Conservation (phyloP, 2,888 invertebrate species). For the Eupithecia abbreviata region DNA sequence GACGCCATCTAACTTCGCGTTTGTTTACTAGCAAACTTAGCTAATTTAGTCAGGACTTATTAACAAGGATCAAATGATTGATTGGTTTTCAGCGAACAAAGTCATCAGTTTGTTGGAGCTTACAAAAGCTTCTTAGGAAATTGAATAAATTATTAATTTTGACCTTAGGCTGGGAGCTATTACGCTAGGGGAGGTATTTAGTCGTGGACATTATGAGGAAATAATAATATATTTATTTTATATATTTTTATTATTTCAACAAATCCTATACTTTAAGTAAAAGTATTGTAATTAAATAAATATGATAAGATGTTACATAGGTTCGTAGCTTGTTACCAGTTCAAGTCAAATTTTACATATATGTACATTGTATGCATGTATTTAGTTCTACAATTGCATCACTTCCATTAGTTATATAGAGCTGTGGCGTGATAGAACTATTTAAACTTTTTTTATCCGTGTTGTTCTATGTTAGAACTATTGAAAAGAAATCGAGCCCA, state of each 20-base stretch:
- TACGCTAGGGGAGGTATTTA: too few species aligned
- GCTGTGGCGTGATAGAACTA: too few species aligned
- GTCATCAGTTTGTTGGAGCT: neutral
- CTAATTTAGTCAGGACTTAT: constrained; percentile 36
- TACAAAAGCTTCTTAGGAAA: constrained; percentile 4
- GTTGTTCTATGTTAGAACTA: too few species aligned
- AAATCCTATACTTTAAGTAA: neutral
- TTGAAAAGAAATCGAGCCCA: too few species aligned
- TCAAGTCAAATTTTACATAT: neutral
- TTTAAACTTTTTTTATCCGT: too few species aligned
- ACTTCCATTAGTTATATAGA: too few species aligned
- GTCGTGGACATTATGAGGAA: neutral
- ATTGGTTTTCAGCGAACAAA: constrained; percentile 21
- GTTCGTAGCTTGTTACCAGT: too few species aligned
- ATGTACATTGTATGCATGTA: neutral
- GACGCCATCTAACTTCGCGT: constrained; percentile 41
- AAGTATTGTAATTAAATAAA: neutral
- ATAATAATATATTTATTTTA: neutral
- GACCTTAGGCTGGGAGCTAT: neutral
- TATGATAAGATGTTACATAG: too few species aligned
- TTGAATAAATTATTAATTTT: constrained; percentile 1
- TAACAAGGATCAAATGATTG: constrained; percentile 40
- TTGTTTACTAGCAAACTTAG: constrained; percentile 23
- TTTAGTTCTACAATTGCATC: too few species aligned
- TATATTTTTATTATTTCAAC: neutral